Evolutionary conservation across 1,140 invertebrate genomes (phyloP).

Genomic region (Andricus grossulariae): DNA sequence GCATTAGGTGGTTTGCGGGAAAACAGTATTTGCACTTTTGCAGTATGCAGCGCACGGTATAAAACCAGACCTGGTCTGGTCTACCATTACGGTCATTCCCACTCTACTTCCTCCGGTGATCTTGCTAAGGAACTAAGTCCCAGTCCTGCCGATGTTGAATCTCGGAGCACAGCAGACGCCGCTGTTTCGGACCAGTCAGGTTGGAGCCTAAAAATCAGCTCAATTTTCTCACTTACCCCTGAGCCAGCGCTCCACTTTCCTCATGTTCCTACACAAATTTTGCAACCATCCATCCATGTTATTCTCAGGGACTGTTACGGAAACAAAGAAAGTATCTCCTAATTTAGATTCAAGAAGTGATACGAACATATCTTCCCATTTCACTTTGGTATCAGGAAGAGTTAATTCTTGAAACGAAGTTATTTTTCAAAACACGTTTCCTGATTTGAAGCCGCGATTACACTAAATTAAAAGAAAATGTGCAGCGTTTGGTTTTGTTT

Average conservation of each 20-base stretch:
- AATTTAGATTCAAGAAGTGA: no score
- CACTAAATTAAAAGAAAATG: no score
- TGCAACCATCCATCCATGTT: neutral
- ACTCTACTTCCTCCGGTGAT: conserved; percentile 80
- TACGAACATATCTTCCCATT: no score
- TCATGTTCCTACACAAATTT: conserved; percentile 33
- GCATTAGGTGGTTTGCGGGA: conserved; percentile 75
- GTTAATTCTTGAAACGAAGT: no score
- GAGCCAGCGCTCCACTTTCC: conserved; percentile 33
- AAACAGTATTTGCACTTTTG: conserved; percentile 78
- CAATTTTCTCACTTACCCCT: conserved; percentile 69
- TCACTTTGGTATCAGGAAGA: no score
- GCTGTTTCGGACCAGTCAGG: conserved; percentile 76
- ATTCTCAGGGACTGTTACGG: no score
- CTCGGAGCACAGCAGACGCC: conserved; percentile 75
- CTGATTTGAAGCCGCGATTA: no score
- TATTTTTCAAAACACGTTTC: no score
- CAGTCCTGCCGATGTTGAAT: conserved; percentile 76
- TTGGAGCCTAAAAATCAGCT: conserved; percentile 76
- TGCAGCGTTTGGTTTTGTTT: no score
- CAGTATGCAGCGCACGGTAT: conserved; percentile 97
- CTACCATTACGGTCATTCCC: conserved; percentile 98
- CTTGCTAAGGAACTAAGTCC: conserved; percentile 77
- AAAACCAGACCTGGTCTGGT: conserved; percentile 97
- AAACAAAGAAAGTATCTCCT: no score